A percentile compares a stretch with the other conserved stretches of the same genome.
These are phyloP conservation scores for Pardalotus punctatus DNA, from an alignment of 2,113 vertebrate genomes.

Conservation along the genomic window DNA sequence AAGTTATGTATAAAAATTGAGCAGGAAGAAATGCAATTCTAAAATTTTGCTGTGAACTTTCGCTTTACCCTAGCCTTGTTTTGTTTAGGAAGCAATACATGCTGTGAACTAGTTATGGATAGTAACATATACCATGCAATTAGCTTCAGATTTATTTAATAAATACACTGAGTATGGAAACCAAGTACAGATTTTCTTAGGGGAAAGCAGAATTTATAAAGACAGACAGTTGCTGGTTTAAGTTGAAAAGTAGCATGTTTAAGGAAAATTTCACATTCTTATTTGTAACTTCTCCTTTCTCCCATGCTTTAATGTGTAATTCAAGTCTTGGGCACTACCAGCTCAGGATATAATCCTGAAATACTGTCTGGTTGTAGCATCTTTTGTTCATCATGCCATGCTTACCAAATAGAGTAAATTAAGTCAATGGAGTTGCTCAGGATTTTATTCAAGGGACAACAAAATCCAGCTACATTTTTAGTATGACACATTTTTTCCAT, in stretches of 20 bases:
- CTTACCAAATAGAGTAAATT: neutral
- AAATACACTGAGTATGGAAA: neutral
- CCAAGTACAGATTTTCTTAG: neutral
- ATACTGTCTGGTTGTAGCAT: neutral
- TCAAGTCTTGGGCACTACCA: neutral
- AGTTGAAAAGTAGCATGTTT: neutral
- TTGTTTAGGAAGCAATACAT: neutral
- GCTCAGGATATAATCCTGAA: neutral
- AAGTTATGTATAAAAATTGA: neutral
- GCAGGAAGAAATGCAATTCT: neutral
- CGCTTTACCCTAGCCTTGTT: neutral
- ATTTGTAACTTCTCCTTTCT: neutral
- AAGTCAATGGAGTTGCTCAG: neutral
- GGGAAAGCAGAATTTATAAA: neutral
- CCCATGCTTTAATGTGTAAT: neutral
- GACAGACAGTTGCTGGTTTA: neutral
- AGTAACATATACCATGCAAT: neutral
- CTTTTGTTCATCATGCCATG: neutral
- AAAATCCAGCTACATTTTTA: neutral
- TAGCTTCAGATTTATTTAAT: neutral
- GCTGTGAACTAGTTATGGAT: neutral
- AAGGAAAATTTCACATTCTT: neutral
- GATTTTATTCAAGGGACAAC: neutral
- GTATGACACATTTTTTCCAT: slow-evolving; percentile 20
- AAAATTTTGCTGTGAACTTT: neutral